phyloP scores from a whole-genome alignment of 2,888 invertebrate species.

The Acronicta psi region DNA sequence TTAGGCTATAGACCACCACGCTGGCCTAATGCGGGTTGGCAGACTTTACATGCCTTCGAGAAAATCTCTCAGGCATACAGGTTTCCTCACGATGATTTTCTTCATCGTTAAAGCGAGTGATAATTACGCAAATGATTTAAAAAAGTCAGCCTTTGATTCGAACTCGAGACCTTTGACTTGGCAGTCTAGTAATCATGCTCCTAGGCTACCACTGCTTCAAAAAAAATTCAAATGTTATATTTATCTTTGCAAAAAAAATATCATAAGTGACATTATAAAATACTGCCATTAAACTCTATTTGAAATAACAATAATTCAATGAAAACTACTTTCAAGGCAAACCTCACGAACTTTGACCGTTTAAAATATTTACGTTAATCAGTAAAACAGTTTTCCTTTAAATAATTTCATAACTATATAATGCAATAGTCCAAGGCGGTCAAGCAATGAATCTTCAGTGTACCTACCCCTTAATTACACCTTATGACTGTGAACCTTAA shows the following conservation, averaged over 20 bases:
- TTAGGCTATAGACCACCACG: no score
- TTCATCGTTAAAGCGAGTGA: no score
- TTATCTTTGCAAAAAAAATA: neutral
- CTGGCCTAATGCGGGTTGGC: no score
- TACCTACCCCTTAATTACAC: slow-evolving; percentile 57
- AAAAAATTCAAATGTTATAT: neutral
- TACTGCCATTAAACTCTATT: neutral
- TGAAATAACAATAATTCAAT: neutral
- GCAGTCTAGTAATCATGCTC: no score
- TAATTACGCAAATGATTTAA: no score
- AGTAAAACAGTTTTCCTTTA: slow-evolving; percentile 39
- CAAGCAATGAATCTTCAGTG: slow-evolving; percentile 56
- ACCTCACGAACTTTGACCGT: slow-evolving; percentile 29
- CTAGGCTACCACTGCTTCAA: no score
- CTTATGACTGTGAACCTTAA: slow-evolving; percentile 48
- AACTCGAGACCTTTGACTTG: no score
- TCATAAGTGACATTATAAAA: slow-evolving; percentile 1
- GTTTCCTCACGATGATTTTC: no score
- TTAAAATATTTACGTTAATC: slow-evolving; percentile 15
- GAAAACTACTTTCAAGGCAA: slow-evolving; percentile 24
- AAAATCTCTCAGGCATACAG: no score
- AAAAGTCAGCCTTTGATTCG: no score
- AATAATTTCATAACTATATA: slow-evolving; percentile 49
- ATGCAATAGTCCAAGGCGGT: slow-evolving; percentile 42
- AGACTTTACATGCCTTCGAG: no score